Evolutionary conservation across 2,888 invertebrate species (phyloP).

Genomic region (Timema podura): DNA sequence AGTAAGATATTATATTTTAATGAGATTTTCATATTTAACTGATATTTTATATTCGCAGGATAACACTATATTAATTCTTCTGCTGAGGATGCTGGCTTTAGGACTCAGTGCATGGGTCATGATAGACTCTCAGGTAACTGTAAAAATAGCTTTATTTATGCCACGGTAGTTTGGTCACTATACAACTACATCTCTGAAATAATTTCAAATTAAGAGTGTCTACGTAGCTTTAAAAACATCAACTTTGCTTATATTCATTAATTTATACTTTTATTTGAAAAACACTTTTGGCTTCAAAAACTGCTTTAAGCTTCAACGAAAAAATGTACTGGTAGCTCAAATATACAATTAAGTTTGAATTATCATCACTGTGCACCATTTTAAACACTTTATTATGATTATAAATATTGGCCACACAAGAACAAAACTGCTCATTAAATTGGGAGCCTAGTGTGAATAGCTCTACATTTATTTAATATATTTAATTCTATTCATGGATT

Average conservation of each 20-base stretch:
- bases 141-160: no score
- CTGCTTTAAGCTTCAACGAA: neutral
- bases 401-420: no score
- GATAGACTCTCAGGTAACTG: constrained; percentile 77
- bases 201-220: neutral
- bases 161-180: no score
- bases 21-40: neutral
- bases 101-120: constrained; percentile 95
- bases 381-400: no score
- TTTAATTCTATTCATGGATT: no score
- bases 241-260: neutral
- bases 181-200: no score
- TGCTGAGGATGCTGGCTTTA: constrained; percentile 87
- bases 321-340: neutral
- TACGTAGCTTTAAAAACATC: neutral
- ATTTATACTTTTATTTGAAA: neutral
- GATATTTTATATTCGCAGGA: constrained; percentile 51
- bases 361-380: neutral
- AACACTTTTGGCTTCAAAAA: neutral
- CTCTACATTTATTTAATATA: no score
- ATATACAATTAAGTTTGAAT: neutral
- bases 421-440: no score
- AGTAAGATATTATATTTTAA: no score
- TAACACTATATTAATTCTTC: constrained; percentile 81
- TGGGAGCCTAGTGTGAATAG: no score